Base-by-base conservation (phyloP, 2,888 invertebrate species). In the Sphecodes monilicornis region DNA sequence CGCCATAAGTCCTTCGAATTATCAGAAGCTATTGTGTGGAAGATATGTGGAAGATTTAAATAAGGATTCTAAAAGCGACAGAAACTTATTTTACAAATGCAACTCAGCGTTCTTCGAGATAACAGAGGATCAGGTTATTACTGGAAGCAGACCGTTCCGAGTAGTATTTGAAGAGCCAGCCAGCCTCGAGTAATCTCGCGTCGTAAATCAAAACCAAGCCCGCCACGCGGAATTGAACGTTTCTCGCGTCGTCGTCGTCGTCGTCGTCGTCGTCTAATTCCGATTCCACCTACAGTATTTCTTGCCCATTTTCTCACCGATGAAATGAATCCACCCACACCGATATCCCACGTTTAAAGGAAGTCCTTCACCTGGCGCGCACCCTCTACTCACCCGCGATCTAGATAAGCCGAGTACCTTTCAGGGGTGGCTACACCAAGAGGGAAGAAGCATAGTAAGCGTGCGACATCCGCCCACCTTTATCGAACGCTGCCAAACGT, bases 351-450 rank as follows among this genome's bases (percentile, higher is more conserved):
- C 29, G 18, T 64, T 64, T 32, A 32, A 32, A 64, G 32, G 18
- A 64, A 64, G 64, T 64, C 64, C 64, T 64, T 64, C 64, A 64
- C 64, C 64, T 64, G 32, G 18, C 64, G 64, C 32, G 64, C 32
- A 64, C 64, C 32, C 64, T 22, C 43, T 54, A 71, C 80, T 18
- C 66, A 66, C 79, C 71, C 79, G 77, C 66, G 71, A 81, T 79
- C 64, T 72, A 72, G 80, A 81, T 81, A 79, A 81, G 71, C 71
- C 41, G 71, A 54, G 22, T 64, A 71, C 79, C 41, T 72, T 72
- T 50, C 71, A 64, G 66, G 80, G 71, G 80, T 79, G 79, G 60
- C 79, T 79, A 26, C n/a, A n/a, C 22, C 50, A 13, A 39, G 80
- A 68, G 72, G 72, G 72, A 81, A 80, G 72, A 50, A 50, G 10